Evolutionary conservation across 2,888 invertebrate genomes (phyloP).

Genomic region (Drosophila differens): DNA sequence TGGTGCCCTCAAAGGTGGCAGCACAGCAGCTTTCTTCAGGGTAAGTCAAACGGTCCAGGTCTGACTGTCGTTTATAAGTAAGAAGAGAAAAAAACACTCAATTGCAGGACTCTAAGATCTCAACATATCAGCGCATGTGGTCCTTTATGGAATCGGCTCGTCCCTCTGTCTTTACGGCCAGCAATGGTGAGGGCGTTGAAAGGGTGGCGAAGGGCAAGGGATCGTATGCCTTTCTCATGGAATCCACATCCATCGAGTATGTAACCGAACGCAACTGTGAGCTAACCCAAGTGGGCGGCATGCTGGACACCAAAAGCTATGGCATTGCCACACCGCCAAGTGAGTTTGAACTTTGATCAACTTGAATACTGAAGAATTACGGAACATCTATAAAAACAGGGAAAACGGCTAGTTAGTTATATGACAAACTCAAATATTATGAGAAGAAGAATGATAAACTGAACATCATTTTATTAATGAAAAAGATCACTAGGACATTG

Average conservation of each 20-base stretch:
- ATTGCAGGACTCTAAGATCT: slow-evolving; percentile 94
- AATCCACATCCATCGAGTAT: slow-evolving; percentile 98
- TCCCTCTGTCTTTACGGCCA: slow-evolving; percentile 94
- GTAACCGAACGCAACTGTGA: slow-evolving; percentile 95
- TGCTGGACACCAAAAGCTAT: slow-evolving; percentile 97
- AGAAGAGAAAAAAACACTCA: too few relatives aligned
- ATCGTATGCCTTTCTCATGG: slow-evolving; percentile 98
- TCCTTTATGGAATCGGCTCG: slow-evolving; percentile 95
- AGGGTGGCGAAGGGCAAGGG: slow-evolving; percentile 93
- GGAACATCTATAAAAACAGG: background rate
- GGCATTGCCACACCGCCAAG: slow-evolving; percentile 97
- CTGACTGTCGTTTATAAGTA: background rate
- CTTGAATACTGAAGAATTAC: background rate
- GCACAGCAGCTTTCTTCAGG: slow-evolving; percentile 97
- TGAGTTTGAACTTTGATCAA: slow-evolving; percentile 85
- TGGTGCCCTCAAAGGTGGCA: slow-evolving; percentile 96
- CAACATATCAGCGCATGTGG: slow-evolving; percentile 98
- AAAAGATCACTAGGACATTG: background rate
- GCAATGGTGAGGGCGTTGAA: slow-evolving; percentile 95
- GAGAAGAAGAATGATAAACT: background rate
- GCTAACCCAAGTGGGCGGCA: slow-evolving; percentile 95
- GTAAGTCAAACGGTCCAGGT: slow-evolving; percentile 85
- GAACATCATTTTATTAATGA: background rate
- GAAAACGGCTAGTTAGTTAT: background rate
- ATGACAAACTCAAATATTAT: background rate